Percentiles rank a stretch among this genome's conserved stretches.
Conservation (phyloP, 2,113 vertebrate genomes). For the Procavia capensis region DNA sequence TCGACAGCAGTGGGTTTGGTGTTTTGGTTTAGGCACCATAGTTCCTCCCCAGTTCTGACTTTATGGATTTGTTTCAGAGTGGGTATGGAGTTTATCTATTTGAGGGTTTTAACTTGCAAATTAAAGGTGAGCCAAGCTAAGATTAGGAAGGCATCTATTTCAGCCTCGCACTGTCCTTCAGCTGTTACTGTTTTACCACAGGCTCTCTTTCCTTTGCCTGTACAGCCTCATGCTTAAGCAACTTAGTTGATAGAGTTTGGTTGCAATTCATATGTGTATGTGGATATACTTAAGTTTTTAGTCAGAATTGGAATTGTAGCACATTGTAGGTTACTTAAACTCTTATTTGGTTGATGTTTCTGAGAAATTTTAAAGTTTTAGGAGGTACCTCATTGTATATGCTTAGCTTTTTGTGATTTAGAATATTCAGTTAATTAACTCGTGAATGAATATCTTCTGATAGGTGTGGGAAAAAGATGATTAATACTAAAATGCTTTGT, state of each 20-base stretch:
- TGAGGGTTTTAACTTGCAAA: background rate
- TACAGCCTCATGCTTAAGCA: background rate
- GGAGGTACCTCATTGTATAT: background rate
- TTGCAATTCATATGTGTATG: background rate
- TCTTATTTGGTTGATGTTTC: constrained; percentile 15
- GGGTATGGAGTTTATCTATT: background rate
- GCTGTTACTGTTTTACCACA: background rate
- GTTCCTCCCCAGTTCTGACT: background rate
- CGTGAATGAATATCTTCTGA: constrained; percentile 37
- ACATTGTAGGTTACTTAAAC: background rate
- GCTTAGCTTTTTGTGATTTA: background rate
- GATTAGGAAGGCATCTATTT: background rate
- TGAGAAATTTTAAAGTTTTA: constrained; percentile 49
- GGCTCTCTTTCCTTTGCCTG: background rate
- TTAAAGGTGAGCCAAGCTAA: background rate
- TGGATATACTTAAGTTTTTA: background rate
- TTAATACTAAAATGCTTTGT: background rate
- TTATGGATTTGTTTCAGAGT: background rate
- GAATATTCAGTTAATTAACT: background rate
- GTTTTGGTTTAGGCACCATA: background rate
- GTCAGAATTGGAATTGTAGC: background rate
- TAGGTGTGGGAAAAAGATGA: background rate
- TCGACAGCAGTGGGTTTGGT: too few species aligned
- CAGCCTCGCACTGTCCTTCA: background rate
- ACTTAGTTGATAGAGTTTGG: background rate